Evolutionary conservation across 2,797 vertebrate genomes (phyloP).

Genomic region (Melanotaenia parkinsoni): DNA sequence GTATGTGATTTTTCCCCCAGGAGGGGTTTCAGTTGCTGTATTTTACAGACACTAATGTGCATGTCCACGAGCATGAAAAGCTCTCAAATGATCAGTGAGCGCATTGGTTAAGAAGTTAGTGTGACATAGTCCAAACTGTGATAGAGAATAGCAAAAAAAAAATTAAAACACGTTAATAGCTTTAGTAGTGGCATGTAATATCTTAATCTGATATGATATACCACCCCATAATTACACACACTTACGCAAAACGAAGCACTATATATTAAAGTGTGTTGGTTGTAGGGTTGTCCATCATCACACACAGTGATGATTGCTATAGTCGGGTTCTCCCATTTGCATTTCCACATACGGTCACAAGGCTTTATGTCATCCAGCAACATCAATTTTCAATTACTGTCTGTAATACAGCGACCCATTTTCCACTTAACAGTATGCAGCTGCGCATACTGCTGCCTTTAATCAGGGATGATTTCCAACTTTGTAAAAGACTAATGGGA

Average conservation of each 20-base stretch:
- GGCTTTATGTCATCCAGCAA: neutral
- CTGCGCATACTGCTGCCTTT: conserved; percentile 7
- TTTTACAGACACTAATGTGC: conserved; percentile 82
- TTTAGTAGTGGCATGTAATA: too few relatives aligned
- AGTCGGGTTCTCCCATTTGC: neutral
- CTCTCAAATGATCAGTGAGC: conserved; percentile 70
- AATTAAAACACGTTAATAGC: neutral
- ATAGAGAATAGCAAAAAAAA: neutral
- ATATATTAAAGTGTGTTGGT: neutral
- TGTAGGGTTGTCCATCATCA: neutral
- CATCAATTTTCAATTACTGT: neutral
- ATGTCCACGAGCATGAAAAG: conserved; percentile 76
- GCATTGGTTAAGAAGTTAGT: conserved; percentile 7
- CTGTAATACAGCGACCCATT: conserved; percentile 14
- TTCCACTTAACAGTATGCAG: conserved; percentile 18
- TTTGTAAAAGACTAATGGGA: conserved; percentile 9
- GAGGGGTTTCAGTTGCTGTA: conserved; percentile 70
- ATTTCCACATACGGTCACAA: conserved; percentile 15
- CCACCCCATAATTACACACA: neutral
- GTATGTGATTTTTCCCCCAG: conserved; percentile 41
- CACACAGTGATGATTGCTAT: neutral
- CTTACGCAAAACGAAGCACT: neutral
- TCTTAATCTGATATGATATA: neutral
- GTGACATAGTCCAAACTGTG: neutral
- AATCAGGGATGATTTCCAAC: conserved; percentile 23